Base-by-base conservation (phyloP, 2,888 invertebrate genomes). In the Pyrocoelia pectoralis region DNA sequence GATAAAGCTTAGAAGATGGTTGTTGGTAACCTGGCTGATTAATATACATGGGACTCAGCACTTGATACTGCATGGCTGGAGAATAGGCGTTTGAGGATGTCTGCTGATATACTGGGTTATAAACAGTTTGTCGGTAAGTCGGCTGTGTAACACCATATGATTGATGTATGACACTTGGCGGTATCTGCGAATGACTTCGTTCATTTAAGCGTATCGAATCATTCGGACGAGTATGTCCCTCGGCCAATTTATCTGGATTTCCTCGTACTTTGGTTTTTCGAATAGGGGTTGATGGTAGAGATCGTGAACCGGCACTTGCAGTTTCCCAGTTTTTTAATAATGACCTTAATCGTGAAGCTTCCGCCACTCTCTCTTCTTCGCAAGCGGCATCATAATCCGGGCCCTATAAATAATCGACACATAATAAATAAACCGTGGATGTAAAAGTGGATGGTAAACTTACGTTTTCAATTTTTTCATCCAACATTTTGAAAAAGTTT, bases 401-500 rank as follows among this genome's bases (percentile, higher is more conserved):
- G 61, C 93, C 93, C 93, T 93, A 81, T 9, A 79, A 76, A 55
- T 61, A 13, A 62, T 52, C n/a, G n/a, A n/a, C n/a, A n/a, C n/a
- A n/a, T n/a, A n/a, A n/a, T n/a, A n/a, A n/a, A n/a, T n/a, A n/a
- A n/a, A n/a, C n/a, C 14, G 9, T 33, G 33, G 1, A 33, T n/a
- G n/a, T n/a, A 28, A 29, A 40, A 43, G 15, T 40, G 33, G 9
- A 19, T 40, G 10, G 19, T 33, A 9, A 14, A 82, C 86, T 85
- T 84, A 94, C 94, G 83, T 89, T 91, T 81, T 94, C 93, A 77
- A 95, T 95, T 84, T 94, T 95, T 74, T 94, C 93, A 79, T 95
- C 95, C 73, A 95, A 85, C 93, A 94, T 93, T 80, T 89, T 92
- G 85, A 96, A 96, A 84, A 96, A 96, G 79, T 95, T 94, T 78